These are phyloP conservation scores for Sussaba pulchella DNA, from an alignment of 2,888 invertebrate genomes.

Conservation along the genomic window DNA sequence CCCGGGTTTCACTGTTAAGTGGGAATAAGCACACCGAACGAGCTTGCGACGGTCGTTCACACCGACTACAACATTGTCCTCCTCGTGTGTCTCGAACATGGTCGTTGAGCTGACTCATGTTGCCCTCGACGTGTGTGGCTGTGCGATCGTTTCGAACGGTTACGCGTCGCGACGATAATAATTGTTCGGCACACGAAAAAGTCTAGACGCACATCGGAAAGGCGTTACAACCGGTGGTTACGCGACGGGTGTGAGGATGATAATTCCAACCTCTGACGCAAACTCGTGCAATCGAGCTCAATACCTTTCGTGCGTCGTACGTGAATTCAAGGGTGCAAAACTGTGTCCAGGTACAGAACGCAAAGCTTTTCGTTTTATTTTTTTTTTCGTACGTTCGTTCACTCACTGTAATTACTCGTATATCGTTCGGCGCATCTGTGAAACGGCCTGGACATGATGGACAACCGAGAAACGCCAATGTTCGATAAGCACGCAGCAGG, in stretches of 20 bases:
- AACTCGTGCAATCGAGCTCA: slow-evolving; percentile 22
- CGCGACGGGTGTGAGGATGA: slow-evolving; percentile 50
- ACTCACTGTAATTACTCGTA: slow-evolving; percentile 73
- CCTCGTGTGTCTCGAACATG: slow-evolving; percentile 1
- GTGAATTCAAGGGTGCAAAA: slow-evolving; percentile 9
- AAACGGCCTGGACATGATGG: slow-evolving; percentile 18
- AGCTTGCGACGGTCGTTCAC: neutral
- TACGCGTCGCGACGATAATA: slow-evolving; percentile 67
- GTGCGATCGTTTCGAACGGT: slow-evolving; percentile 24
- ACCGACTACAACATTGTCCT: neutral
- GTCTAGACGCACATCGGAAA: slow-evolving; percentile 70
- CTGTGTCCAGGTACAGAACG: slow-evolving; percentile 5
- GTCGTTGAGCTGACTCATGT: slow-evolving; percentile 35
- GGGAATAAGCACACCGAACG: slow-evolving; percentile 7
- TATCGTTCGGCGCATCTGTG: slow-evolving; percentile 72
- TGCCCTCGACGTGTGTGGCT: slow-evolving; percentile 10
- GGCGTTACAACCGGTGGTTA: slow-evolving; percentile 26
- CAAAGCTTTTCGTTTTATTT: slow-evolving; percentile 25
- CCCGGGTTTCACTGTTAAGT: slow-evolving; percentile 7
- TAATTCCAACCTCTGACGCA: slow-evolving; percentile 63
- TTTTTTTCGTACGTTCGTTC: slow-evolving; percentile 29
- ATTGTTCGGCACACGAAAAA: slow-evolving; percentile 69
- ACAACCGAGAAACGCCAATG: slow-evolving; percentile 6
- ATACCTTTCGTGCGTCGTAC: slow-evolving; percentile 41
- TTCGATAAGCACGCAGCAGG: slow-evolving; percentile 8